Evolutionary conservation across 1,140 invertebrate genomes (phyloP), one percentile per base, ranked within the genome.

Genomic region (Aphelinus atriplicis): DNA sequence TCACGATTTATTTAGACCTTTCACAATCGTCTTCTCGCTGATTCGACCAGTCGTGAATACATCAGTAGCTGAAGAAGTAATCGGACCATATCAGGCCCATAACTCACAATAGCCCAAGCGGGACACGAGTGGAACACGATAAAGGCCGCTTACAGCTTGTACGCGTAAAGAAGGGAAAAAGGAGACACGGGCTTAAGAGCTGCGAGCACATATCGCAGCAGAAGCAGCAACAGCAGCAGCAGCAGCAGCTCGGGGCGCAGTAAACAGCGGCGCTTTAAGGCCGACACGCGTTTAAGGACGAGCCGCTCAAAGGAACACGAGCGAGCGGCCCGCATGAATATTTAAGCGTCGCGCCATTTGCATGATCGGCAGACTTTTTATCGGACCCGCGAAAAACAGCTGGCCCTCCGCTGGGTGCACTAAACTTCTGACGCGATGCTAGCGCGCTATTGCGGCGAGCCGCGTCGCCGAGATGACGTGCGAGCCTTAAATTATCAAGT

Each of bases 181-280:
- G 9, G 9, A 53, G 9, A 53, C 4, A 53, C 4, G 9, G 9
- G 51, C 9, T 6, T 53, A 53, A 53, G 9, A 69, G 65, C 3
- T n/a, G 46, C 2, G 26, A 3, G 47, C 42, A 46, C 62, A 48
- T 58, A 58, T 65, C 45, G 53, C 62, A 0, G 51, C 53, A 55
- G 42, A 53, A 65, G 43, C 26, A 26, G 26, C 26, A 26, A 26
- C 26, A 26, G 26, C 26, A 26, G 51, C 51, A 9, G 51, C 42
- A 26, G 26, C 26, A 26, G 26, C 26, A 26, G 26, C 26, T 45
- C 45, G 57, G 42, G 43, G 48, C 63, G 76, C 73, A 78, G 77
- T 81, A 81, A 81, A 80, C 81, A 80, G 76, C 69, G 75, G 62
- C 71, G 74, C 76, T 80, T 80, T 79, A 82, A 77, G 67, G 77